Percentiles rank a stretch among this genome's conserved stretches.
Conservation (phyloP, 2,888 invertebrate genomes). For the Parnassius glacialis region DNA sequence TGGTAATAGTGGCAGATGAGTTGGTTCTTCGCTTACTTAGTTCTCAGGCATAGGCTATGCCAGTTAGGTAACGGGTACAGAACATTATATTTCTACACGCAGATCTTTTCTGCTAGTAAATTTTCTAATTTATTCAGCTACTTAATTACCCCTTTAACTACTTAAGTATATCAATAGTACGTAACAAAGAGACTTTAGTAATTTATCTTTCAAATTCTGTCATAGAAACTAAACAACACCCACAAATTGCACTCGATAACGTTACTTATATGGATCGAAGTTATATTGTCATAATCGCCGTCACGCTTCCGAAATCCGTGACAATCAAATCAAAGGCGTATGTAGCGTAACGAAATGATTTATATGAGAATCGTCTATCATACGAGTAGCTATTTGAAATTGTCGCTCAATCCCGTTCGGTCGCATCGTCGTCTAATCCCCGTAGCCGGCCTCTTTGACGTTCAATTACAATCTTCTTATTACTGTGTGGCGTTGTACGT, state of each 20-base stretch:
- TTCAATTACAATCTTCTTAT: slow-evolving; percentile 72
- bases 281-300: slow-evolving; percentile 45
- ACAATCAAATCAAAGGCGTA: slow-evolving; percentile 39
- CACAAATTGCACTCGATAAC: neutral
- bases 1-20: no score
- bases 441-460: slow-evolving; percentile 58
- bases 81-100: neutral
- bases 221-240: neutral
- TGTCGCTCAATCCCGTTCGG: slow-evolving; percentile 52
- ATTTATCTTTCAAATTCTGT: no score
- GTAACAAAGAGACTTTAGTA: no score
- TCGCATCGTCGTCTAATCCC: slow-evolving; percentile 45
- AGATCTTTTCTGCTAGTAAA: neutral
- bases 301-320: slow-evolving; percentile 48
- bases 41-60: no score
- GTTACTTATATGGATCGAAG: neutral
- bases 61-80: no score
- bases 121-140: no score
- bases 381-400: slow-evolving; percentile 27
- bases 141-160: no score
- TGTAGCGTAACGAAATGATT: slow-evolving; percentile 36
- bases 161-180: no score
- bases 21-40: no score
- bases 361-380: slow-evolving; percentile 7
- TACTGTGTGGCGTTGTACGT: slow-evolving; percentile 49